A percentile compares a stretch with the other conserved stretches of the same genome.
Conservation (phyloP, 2,113 vertebrate genomes). For the Coptodon rendalli region DNA sequence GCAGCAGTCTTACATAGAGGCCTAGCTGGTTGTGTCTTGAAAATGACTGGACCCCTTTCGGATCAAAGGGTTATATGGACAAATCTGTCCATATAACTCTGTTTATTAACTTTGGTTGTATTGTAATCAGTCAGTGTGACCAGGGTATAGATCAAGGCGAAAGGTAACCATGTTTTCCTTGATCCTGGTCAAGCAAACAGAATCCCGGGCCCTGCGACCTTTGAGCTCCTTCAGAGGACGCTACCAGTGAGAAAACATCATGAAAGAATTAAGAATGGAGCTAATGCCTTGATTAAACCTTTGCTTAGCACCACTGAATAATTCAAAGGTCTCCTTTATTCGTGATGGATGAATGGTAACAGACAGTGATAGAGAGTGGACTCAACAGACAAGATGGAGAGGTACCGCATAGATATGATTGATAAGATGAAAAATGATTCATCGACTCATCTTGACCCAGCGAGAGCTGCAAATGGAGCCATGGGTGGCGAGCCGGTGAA, state of each 20-base stretch:
- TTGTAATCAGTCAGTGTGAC: not conserved
- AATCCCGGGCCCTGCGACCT: not conserved
- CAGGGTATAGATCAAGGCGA: not conserved
- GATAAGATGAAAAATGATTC: conserved; percentile 63
- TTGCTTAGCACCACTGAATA: conserved; percentile 35
- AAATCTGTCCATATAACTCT: not conserved
- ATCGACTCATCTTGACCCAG: conserved; percentile 51
- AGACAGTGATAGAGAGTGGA: conserved; percentile 46
- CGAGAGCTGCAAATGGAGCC: conserved; percentile 34
- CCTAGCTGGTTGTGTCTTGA: not conserved
- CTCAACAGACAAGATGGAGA: conserved; percentile 48
- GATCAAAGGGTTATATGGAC: not conserved
- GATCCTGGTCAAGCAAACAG: not conserved
- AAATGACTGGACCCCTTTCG: not conserved
- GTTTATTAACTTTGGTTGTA: not conserved
- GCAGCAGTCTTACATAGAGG: not conserved
- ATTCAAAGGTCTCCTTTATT: conserved; percentile 28
- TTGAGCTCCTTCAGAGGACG: not conserved
- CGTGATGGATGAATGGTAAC: conserved; percentile 50
- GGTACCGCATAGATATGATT: conserved; percentile 48
- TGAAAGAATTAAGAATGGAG: conserved; percentile 13
- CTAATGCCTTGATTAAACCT: conserved; percentile 42
- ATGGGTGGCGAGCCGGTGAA: not conserved
- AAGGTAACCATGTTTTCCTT: not conserved
- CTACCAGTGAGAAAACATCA: not conserved